Evolutionary conservation across 2,888 invertebrate species (phyloP).

Genomic region (Elegia similella): DNA sequence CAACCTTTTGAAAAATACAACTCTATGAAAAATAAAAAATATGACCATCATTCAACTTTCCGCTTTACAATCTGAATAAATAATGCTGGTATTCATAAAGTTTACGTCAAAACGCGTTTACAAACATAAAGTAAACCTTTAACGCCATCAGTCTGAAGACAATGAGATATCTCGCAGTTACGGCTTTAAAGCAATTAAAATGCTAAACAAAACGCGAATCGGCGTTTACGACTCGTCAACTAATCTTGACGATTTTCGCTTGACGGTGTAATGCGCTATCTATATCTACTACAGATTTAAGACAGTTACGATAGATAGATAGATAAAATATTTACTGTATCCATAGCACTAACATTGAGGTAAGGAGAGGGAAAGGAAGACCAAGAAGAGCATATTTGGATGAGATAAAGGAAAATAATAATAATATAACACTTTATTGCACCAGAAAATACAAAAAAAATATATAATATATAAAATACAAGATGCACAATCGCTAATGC

Average conservation of each 20-base stretch:
- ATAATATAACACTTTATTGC: no score
- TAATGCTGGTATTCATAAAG: slow-evolving; percentile 1
- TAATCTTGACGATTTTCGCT: neutral
- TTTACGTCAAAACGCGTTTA: neutral
- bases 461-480: no score
- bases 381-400: no score
- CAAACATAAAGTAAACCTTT: slow-evolving; percentile 12
- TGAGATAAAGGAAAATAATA: no score
- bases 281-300: neutral
- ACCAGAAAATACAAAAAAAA: no score
- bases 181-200: slow-evolving; percentile 14
- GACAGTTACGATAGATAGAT: no score
- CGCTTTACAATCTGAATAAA: neutral
- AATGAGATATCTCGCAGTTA: slow-evolving; percentile 6
- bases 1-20: no score
- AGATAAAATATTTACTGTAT: no score
- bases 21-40: neutral
- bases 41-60: neutral
- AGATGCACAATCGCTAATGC: no score
- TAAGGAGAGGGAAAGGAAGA: no score
- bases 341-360: no score
- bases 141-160: slow-evolving; percentile 5
- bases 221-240: slow-evolving; percentile 3
- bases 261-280: slow-evolving; percentile 2
- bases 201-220: slow-evolving; percentile 14